Conservation (phyloP, 1,140 invertebrate genomes). For the Platorchestia sp. region DNA sequence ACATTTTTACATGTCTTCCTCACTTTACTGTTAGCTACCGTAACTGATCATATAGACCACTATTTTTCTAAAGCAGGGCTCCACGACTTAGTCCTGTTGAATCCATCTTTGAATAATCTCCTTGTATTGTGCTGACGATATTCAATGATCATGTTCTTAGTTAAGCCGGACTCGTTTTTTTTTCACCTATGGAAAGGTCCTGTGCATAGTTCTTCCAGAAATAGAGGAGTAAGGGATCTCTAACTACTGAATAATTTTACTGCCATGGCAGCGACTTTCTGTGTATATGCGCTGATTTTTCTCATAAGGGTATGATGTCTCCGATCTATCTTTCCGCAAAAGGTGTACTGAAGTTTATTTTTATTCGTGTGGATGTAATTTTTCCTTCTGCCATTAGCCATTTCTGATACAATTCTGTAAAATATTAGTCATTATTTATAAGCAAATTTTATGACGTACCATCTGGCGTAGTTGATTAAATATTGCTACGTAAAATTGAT, state of each 20-base stretch:
- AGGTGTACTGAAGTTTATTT: background rate
- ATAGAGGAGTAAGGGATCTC: background rate
- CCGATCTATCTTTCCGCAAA: background rate
- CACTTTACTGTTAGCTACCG: background rate
- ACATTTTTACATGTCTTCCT: constrained; percentile 9
- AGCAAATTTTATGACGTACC: background rate
- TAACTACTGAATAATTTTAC: background rate
- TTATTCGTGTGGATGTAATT: background rate
- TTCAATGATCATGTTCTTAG: background rate
- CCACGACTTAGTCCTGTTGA: background rate
- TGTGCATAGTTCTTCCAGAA: background rate
- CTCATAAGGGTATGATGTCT: background rate
- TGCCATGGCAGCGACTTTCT: background rate
- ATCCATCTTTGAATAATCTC: background rate
- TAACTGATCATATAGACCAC: background rate
- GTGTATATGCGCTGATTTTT: background rate
- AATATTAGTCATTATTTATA: background rate
- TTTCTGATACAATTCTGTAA: background rate
- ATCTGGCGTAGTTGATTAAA: background rate
- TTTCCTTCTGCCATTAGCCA: background rate
- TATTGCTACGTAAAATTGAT: background rate
- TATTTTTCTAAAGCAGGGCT: background rate
- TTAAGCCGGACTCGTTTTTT: background rate
- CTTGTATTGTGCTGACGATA: background rate
- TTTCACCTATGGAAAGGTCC: background rate